Conservation (phyloP, 2,797 vertebrate species). For the Gallinago nigripennis region DNA sequence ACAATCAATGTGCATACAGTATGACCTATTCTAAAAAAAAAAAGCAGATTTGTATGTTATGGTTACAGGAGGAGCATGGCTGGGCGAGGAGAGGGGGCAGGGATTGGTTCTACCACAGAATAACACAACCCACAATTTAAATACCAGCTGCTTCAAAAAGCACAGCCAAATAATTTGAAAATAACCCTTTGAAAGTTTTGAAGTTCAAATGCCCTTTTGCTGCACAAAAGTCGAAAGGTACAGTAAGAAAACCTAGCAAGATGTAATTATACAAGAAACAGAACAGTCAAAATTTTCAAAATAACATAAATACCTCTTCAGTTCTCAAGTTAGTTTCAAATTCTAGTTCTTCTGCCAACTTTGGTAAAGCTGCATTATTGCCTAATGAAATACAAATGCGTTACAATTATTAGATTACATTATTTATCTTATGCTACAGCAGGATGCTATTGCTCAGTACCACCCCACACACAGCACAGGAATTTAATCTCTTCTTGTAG, state of each 20-base stretch:
- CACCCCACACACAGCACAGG: neutral
- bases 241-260: neutral
- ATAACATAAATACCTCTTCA: constrained; percentile 69
- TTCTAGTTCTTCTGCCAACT: constrained; percentile 43
- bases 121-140: neutral
- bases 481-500: neutral
- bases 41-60: neutral
- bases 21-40: neutral
- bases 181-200: neutral
- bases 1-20: neutral
- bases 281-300: neutral
- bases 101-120: neutral
- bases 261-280: neutral
- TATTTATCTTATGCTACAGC: neutral
- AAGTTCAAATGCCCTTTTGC: neutral
- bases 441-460: neutral
- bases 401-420: constrained; percentile 15
- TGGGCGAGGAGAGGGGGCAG: neutral
- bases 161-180: neutral
- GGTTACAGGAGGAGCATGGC: neutral
- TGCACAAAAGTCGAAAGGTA: neutral
- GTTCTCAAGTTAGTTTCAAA: constrained; percentile 38
- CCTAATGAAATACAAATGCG: constrained; percentile 71
- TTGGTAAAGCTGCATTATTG: constrained; percentile 53
- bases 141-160: neutral